Evolutionary conservation across 2,113 vertebrate species (phyloP).

Genomic region (Nicator chloris): DNA sequence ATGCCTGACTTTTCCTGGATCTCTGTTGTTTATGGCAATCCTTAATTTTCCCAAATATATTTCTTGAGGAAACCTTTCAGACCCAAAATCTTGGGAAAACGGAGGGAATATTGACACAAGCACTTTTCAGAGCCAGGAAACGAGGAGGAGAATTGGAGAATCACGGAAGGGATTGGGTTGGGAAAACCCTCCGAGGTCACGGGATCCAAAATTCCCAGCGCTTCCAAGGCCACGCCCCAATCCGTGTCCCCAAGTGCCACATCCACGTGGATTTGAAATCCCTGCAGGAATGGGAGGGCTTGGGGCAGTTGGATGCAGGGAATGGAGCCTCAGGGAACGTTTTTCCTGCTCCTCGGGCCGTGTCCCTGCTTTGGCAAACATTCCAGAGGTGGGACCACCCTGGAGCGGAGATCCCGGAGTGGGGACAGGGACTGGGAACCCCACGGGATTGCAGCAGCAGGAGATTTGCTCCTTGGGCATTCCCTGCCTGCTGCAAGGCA

Average conservation of each 20-base stretch:
- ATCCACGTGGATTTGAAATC: neutral
- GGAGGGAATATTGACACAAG: fast-evolving
- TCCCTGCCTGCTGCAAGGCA: neutral
- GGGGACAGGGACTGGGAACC: neutral
- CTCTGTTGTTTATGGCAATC: neutral
- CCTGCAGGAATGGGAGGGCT: neutral
- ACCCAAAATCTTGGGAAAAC: neutral
- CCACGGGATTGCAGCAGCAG: fast-evolving
- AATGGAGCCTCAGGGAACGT: neutral
- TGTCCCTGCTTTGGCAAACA: neutral
- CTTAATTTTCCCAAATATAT: neutral
- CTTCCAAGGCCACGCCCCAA: neutral
- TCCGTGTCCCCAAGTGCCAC: neutral
- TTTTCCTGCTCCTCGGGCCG: neutral
- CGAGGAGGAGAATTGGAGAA: fast-evolving
- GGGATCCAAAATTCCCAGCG: neutral
- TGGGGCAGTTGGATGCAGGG: neutral
- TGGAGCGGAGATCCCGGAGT: fast-evolving
- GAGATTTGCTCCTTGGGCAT: neutral
- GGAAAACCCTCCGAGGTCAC: neutral
- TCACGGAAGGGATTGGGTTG: neutral
- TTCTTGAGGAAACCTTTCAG: neutral
- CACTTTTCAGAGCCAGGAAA: neutral
- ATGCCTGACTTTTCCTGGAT: neutral
- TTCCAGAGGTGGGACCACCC: neutral